Conservation (phyloP, 2,113 vertebrate genomes). For the Mirounga angustirostris region DNA sequence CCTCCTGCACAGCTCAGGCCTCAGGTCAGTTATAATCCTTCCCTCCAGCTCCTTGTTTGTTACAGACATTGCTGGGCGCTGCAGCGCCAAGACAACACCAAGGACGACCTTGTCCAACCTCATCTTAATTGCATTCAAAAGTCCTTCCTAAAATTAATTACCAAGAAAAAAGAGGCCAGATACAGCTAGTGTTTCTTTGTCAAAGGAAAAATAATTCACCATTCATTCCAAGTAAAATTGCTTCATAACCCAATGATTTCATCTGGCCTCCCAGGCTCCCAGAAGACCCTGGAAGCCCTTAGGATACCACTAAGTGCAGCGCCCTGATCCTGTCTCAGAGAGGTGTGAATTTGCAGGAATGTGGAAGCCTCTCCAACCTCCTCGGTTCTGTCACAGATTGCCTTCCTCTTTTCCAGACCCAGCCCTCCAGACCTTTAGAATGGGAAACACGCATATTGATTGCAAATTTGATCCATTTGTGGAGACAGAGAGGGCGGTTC, state of each 20-base stretch:
- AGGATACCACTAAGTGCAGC: neutral
- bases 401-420: neutral
- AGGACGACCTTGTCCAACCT: neutral
- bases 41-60: neutral
- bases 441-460: accelerated
- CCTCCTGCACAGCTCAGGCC: neutral
- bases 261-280: neutral
- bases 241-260: conserved; percentile 63
- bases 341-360: conserved; percentile 32
- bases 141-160: neutral
- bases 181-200: conserved; percentile 9
- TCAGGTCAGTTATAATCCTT: neutral
- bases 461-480: neutral
- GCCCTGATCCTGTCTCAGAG: neutral
- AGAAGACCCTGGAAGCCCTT: neutral
- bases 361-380: neutral
- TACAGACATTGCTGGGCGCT: neutral
- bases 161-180: neutral
- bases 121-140: neutral
- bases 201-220: neutral
- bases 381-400: neutral
- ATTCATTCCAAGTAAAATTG: conserved; percentile 57
- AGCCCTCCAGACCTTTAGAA: neutral
- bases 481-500: neutral
- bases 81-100: neutral